Evolutionary conservation across 1,140 invertebrate species (phyloP).

Genomic region (Lordiphosa collinella): DNA sequence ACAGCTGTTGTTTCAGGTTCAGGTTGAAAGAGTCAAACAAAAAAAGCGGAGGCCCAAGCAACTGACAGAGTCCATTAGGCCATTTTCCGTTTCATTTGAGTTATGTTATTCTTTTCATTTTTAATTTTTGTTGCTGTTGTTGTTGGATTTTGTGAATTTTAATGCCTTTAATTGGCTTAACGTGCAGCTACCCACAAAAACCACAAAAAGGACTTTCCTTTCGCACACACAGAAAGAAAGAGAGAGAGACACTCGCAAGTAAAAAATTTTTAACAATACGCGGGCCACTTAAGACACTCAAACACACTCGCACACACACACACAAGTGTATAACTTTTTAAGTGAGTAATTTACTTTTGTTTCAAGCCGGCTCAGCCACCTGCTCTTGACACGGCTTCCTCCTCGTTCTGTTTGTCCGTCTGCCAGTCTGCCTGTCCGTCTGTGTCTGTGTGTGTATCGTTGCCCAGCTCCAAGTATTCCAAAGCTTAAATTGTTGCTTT

Average conservation of each 20-base stretch:
- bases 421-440: not conserved
- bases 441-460: not conserved
- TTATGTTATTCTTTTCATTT: no score
- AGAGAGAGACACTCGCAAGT: no score
- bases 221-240: not conserved
- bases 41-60: no score
- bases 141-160: slow-evolving; percentile 27
- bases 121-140: not conserved
- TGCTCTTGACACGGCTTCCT: slow-evolving; percentile 3
- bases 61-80: slow-evolving; percentile 53
- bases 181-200: slow-evolving; percentile 26
- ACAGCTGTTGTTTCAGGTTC: slow-evolving; percentile 36
- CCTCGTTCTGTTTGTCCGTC: not conserved
- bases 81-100: slow-evolving; percentile 49
- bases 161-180: slow-evolving; percentile 61
- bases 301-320: slow-evolving; percentile 23
- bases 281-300: slow-evolving; percentile 23
- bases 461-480: not conserved
- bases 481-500: slow-evolving; percentile 2
- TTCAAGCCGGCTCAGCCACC: slow-evolving; percentile 12
- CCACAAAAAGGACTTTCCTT: slow-evolving; percentile 26
- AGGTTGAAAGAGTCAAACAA: slow-evolving; percentile 20
- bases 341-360: slow-evolving; percentile 12
- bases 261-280: slow-evolving; percentile 26
- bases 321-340: slow-evolving; percentile 1